Percentiles rank a stretch among this genome's conserved stretches.
Evolutionary conservation across 2,888 invertebrate species (phyloP).

Genomic region (Nephrocerus scutellatus): DNA sequence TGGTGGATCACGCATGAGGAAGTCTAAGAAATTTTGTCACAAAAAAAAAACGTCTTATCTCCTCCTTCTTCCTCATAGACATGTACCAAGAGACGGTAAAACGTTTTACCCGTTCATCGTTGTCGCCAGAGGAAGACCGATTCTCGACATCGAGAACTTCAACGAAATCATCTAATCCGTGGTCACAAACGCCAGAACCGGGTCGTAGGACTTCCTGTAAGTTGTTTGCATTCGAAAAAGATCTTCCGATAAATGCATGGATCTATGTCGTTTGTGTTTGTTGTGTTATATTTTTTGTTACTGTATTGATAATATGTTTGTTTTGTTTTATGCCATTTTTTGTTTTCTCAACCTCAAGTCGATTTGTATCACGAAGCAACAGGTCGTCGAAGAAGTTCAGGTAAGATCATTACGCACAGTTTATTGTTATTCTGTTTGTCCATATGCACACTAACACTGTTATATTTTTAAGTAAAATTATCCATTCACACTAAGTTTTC

Average conservation of each 20-base stretch:
- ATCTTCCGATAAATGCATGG: conserved; percentile 1
- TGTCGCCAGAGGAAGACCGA: conserved; percentile 41
- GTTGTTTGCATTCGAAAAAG: no score
- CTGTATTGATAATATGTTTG: conserved; percentile 20
- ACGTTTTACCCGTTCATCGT: conserved; percentile 41
- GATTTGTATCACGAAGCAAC: conserved; percentile 46
- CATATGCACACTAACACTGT: neutral
- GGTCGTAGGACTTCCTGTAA: conserved; percentile 39
- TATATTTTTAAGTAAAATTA: no score
- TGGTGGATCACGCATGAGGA: no score
- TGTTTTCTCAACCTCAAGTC: conserved; percentile 25
- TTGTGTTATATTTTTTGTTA: conserved; percentile 25
- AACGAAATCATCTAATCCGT: conserved; percentile 26
- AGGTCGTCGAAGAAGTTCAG: conserved; percentile 45
- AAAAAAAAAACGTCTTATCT: no score
- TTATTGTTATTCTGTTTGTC: neutral
- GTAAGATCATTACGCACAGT: conserved; percentile 30
- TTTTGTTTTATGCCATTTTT: conserved; percentile 10
- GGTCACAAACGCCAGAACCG: conserved; percentile 27
- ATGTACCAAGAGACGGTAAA: conserved; percentile 43
- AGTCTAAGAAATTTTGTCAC: no score
- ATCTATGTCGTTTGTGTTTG: conserved; percentile 16
- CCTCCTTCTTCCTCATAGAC: no score
- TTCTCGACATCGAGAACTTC: conserved; percentile 34
- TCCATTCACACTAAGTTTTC: no score